Base-by-base conservation (phyloP, 2,888 invertebrate genomes). In the Zonitis immaculata region DNA sequence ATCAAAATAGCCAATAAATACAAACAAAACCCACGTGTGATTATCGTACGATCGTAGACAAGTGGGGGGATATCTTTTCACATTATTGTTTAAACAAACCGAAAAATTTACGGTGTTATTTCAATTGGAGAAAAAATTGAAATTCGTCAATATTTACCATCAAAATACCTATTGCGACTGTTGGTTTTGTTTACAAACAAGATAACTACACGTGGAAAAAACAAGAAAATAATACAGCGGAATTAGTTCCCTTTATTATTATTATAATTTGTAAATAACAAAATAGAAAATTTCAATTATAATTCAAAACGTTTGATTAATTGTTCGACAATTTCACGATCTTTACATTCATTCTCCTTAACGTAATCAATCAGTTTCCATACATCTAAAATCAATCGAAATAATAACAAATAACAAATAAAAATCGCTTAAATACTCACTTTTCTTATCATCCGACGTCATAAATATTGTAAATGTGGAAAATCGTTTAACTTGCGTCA, bases 391-490 rank as follows among this genome's bases (percentile, higher is more conserved):
- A 73, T 54, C 49, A 54, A n/a, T 48, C 48, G 54, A 44, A 51
- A 49, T 26, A 51, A 48, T 26, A 44, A 42, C n/a, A n/a, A n/a
- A n/a, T n/a, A n/a, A n/a, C n/a, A 25, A 45, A 16, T 6, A 46
- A 46, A 27, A 47, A 32, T 6, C 14, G 7, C 14, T 6, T 32
- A 32, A 32, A 49, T 48, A 68, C 71, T 65, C 69, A 86, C 87
- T 73, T 69, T 79, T 72, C 72, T 84, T 85, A 70, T 88, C 87
- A 4, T 65, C 66, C 11, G 70, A 64, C 1, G 77, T 76, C 65
- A 86, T 76, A 66, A 88, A 87, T 82, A 88, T 82, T 2, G 80
- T 77, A 0, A 88, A 73, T 0, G 86, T 79, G 2, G 81, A 78
- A 69, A 88, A 86, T 44, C 88, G 75, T 61, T 81, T 83, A n/a